Conservation (phyloP, 2,888 invertebrate species). For the Synergus japonicus region DNA sequence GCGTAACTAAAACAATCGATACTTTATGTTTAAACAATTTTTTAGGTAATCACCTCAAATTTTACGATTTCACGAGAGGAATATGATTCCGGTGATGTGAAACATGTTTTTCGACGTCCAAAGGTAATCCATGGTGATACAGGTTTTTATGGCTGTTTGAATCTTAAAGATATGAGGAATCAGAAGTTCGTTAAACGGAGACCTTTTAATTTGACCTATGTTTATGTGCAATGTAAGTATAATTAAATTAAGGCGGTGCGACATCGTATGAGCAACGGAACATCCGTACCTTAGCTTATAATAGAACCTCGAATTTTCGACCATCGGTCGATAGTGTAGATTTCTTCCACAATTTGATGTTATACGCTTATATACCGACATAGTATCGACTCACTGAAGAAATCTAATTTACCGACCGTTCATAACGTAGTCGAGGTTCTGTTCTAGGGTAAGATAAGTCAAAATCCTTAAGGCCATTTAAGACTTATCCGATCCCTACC, state of each 20-base stretch:
- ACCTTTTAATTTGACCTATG: slow-evolving; percentile 23
- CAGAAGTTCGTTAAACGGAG: slow-evolving; percentile 29
- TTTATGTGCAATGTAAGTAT: slow-evolving; percentile 24
- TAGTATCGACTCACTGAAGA: no score
- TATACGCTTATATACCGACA: no score
- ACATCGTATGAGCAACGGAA: no score
- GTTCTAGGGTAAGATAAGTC: no score
- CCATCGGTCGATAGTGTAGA: no score
- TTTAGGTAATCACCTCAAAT: slow-evolving; percentile 17
- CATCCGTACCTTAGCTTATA: no score
- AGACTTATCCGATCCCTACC: no score
- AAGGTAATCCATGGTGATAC: slow-evolving; percentile 66
- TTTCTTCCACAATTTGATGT: no score
- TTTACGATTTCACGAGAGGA: slow-evolving; percentile 28
- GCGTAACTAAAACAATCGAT: no score
- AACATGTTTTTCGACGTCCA: slow-evolving; percentile 55
- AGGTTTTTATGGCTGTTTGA: slow-evolving; percentile 72
- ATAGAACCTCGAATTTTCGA: no score
- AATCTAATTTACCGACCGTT: background rate
- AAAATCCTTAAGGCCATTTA: no score
- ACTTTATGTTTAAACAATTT: background rate
- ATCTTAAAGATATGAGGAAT: slow-evolving; percentile 47
- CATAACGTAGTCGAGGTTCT: background rate
- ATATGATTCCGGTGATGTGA: slow-evolving; percentile 27
- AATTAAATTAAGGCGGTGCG: background rate